Percentiles rank a stretch among this genome's conserved stretches.
Conservation (phyloP, 2,888 invertebrate species). For the Meiosimyza decipiens region DNA sequence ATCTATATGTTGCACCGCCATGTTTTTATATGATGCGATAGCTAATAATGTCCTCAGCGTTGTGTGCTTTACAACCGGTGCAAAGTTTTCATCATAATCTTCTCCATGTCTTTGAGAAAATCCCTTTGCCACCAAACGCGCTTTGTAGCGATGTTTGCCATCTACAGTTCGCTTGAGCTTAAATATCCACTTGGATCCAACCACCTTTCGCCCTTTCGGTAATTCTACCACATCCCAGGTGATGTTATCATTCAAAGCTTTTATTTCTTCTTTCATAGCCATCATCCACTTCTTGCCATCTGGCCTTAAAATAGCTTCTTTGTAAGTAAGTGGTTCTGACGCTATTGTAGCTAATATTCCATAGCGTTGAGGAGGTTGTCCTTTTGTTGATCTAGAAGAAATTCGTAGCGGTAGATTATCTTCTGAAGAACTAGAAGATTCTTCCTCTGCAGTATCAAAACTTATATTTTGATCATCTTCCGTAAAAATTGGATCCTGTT, state of each 20-base stretch:
- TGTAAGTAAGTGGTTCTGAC: background rate
- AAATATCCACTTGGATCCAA: no score
- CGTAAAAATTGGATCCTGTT: no score
- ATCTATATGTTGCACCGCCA: slow-evolving; percentile 28
- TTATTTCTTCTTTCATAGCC: slow-evolving; percentile 29
- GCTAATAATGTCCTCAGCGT: slow-evolving; percentile 29
- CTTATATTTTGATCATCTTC: no score
- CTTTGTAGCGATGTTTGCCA: no score
- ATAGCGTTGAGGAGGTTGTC: slow-evolving; percentile 21
- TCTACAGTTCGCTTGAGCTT: no score
- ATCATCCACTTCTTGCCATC: slow-evolving; percentile 24
- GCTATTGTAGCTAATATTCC: slow-evolving; percentile 9
- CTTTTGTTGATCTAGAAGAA: background rate
- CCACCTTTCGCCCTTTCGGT: no score
- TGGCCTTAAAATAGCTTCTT: slow-evolving; percentile 28
- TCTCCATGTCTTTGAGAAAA: slow-evolving; percentile 34
- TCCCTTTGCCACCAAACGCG: slow-evolving; percentile 17
- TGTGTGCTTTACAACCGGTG: slow-evolving; percentile 24
- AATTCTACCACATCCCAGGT: background rate
- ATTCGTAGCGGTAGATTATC: no score
- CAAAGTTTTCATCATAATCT: slow-evolving; percentile 35
- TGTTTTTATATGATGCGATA: slow-evolving; percentile 26
- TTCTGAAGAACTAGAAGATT: no score
- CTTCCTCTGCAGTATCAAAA: no score
- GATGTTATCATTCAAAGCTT: slow-evolving; percentile 16